These are phyloP conservation scores for Whitmania pigra DNA, from an alignment of 1,140 invertebrate species.

Conservation along the genomic window DNA sequence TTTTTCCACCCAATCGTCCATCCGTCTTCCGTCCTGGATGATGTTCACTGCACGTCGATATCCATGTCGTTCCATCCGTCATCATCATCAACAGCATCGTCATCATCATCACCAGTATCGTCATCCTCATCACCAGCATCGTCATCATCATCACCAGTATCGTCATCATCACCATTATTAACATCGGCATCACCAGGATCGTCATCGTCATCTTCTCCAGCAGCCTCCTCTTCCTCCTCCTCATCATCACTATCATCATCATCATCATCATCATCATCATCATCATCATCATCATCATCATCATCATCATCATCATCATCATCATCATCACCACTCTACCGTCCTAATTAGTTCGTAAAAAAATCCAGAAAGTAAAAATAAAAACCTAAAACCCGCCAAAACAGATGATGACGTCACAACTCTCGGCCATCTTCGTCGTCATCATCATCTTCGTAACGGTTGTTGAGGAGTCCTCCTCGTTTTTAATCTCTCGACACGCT, in stretches of 20 bases:
- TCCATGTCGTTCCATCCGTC: background rate
- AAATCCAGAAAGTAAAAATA: no score
- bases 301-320: background rate
- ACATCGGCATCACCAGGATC: background rate
- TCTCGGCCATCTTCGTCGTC: no score
- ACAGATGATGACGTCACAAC: no score
- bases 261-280: background rate
- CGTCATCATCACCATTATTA: background rate
- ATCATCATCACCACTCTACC: background rate
- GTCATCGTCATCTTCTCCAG: background rate
- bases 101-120: background rate
- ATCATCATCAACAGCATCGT: background rate
- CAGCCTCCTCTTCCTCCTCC: background rate
- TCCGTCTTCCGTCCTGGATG: no score
- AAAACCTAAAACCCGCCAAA: no score
- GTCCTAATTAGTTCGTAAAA: no score
- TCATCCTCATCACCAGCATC: background rate
- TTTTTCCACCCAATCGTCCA: background rate
- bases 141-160: background rate
- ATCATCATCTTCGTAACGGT: no score
- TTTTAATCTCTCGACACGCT: no score
- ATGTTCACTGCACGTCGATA: conserved; percentile 1
- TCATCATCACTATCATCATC: background rate
- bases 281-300: background rate
- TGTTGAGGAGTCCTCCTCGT: no score